These are phyloP conservation scores for Dendrolimus houi DNA, from an alignment of 2,888 invertebrate genomes.

Conservation along the genomic window DNA sequence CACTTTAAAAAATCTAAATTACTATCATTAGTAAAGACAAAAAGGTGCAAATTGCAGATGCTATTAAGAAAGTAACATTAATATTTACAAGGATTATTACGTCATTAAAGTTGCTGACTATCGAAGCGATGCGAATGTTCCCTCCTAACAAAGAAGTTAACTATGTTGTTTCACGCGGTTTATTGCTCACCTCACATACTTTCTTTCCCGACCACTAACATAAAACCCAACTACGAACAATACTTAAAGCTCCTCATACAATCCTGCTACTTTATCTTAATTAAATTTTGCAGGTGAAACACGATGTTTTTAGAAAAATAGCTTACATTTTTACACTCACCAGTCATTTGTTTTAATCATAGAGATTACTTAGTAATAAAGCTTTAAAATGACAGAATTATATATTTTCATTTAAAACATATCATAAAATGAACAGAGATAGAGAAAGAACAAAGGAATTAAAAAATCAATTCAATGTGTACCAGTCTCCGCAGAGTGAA, in stretches of 20 bases:
- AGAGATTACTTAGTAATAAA: no score
- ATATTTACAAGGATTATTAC: not conserved
- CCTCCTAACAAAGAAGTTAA: slow-evolving; percentile 18
- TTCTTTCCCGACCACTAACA: slow-evolving; percentile 18
- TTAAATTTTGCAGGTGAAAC: not conserved
- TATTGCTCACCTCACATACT: slow-evolving; percentile 23
- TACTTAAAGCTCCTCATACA: not conserved
- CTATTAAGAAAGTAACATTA: not conserved
- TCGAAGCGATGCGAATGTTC: not conserved
- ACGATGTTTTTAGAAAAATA: no score
- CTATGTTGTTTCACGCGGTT: slow-evolving; percentile 23
- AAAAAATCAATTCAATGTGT: no score
- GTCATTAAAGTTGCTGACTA: not conserved
- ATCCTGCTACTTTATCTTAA: not conserved
- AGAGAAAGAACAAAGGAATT: no score
- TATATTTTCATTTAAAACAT: no score
- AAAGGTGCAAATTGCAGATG: not conserved
- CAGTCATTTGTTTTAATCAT: no score
- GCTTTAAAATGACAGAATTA: no score
- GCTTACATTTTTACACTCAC: no score
- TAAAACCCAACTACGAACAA: slow-evolving; percentile 16
- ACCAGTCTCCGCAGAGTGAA: no score
- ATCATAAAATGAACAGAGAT: no score
- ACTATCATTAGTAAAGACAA: no score
- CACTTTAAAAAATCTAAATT: no score